phyloP scores from a whole-genome alignment of 2,113 vertebrate genomes.

The Scortum barcoo region DNA sequence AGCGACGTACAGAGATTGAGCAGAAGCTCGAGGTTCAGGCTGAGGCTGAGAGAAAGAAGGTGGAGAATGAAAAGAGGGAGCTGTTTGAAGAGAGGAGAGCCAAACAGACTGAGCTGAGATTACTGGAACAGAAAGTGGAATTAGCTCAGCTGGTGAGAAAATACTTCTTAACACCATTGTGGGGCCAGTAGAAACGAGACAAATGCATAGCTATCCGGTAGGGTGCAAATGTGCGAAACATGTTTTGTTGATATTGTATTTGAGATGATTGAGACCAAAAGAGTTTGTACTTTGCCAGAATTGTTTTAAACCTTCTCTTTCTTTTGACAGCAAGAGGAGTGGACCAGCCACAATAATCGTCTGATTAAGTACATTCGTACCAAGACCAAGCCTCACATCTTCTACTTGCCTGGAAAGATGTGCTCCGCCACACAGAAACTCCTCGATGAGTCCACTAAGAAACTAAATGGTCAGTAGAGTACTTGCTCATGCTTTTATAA shows the following conservation, averaged over 20 bases:
- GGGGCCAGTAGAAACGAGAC: background rate
- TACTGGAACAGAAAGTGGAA: slow-evolving; percentile 98
- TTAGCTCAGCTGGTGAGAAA: slow-evolving; percentile 95
- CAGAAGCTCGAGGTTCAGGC: slow-evolving; percentile 99
- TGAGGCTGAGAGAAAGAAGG: slow-evolving; percentile 95
- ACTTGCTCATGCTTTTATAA: background rate
- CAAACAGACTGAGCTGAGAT: slow-evolving; percentile 96
- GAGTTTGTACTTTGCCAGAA: background rate
- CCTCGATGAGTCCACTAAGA: slow-evolving; percentile 97
- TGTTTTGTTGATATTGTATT: background rate
- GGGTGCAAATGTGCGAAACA: background rate
- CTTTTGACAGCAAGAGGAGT: slow-evolving; percentile 95
- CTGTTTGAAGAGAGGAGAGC: slow-evolving; percentile 97
- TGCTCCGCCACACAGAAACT: slow-evolving; percentile 96
- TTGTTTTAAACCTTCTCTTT: background rate
- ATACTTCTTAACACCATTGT: background rate
- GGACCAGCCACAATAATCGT: slow-evolving; percentile 95
- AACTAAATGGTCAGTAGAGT: slow-evolving; percentile 91
- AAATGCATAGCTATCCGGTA: background rate
- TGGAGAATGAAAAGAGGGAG: slow-evolving; percentile 95
- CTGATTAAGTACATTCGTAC: slow-evolving; percentile 98
- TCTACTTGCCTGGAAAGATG: slow-evolving; percentile 95
- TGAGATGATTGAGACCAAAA: background rate
- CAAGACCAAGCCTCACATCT: slow-evolving; percentile 95
- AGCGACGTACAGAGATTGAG: slow-evolving; percentile 96